phyloP scores from a whole-genome alignment of 2,113 vertebrate species.

The Acrocephalus arundinaceus region DNA sequence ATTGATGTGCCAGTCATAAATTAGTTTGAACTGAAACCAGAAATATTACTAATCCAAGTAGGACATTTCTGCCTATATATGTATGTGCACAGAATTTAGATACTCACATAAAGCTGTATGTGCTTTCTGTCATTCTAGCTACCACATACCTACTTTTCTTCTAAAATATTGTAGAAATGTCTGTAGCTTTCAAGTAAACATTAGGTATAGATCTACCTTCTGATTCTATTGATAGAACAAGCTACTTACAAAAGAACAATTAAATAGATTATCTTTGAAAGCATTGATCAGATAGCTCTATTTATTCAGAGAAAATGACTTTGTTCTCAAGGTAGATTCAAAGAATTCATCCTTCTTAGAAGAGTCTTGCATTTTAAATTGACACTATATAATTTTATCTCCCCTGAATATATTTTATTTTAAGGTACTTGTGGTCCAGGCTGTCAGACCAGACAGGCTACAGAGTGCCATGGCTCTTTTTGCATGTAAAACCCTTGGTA shows the following conservation, averaged over 20 bases:
- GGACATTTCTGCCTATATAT: background rate
- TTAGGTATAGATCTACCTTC: background rate
- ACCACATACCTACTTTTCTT: background rate
- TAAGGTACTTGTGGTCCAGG: slow-evolving; percentile 90
- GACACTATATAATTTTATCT: background rate
- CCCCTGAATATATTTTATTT: slow-evolving; percentile 21
- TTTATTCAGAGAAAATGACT: background rate
- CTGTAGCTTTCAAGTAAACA: background rate
- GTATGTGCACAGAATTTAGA: background rate
- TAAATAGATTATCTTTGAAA: background rate
- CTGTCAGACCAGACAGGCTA: slow-evolving; percentile 89
- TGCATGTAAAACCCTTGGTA: slow-evolving; percentile 86
- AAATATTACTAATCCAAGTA: background rate
- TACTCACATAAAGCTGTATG: background rate
- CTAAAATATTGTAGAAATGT: background rate
- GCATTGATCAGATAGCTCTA: background rate
- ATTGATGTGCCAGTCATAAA: background rate
- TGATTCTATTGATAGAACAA: background rate
- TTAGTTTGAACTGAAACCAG: background rate
- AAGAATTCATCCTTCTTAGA: background rate
- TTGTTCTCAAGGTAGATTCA: background rate
- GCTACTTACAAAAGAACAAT: background rate
- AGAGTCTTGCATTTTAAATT: background rate
- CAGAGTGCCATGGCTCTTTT: slow-evolving; percentile 91
- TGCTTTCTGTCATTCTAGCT: background rate